A percentile compares a stretch with the other conserved stretches of the same genome.
Conservation (phyloP, 1,140 invertebrate species). For the Lineus longissimus region DNA sequence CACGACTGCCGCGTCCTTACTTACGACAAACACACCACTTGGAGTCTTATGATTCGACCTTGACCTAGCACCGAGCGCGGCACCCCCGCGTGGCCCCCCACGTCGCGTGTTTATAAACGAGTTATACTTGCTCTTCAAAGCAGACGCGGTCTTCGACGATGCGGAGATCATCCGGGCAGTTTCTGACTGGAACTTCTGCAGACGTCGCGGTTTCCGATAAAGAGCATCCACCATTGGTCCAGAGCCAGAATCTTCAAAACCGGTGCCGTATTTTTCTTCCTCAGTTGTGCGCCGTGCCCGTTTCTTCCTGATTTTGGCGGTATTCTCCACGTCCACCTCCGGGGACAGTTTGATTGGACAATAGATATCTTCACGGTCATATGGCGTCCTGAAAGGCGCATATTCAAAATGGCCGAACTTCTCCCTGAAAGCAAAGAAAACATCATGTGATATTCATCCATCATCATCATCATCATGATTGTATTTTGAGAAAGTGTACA, state of each 20-base stretch:
- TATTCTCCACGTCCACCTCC: not conserved
- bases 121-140: constrained; percentile 41
- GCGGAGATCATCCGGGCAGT: constrained; percentile 8
- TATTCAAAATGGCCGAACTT: constrained; percentile 76
- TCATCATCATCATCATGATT: too few relatives aligned
- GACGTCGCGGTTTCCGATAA: not conserved
- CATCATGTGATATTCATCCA: too few relatives aligned
- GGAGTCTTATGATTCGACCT: too few relatives aligned
- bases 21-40: too few relatives aligned
- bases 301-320: not conserved
- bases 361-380: constrained; percentile 43
- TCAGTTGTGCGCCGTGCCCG: too few relatives aligned
- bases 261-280: too few relatives aligned
- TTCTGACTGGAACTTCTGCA: not conserved
- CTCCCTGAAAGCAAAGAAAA: constrained; percentile 40
- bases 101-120: constrained; percentile 29
- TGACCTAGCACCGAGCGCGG: too few relatives aligned
- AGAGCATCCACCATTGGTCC: not conserved
- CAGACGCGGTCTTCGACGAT: constrained; percentile 30
- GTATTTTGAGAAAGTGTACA: not conserved
- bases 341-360: constrained; percentile 20
- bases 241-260: too few relatives aligned
- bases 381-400: constrained; percentile 67
- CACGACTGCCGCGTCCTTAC: too few relatives aligned
- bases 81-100: not conserved